phyloP scores from a whole-genome alignment of 2,113 vertebrate species.

The Gymnocephalus cernua region DNA sequence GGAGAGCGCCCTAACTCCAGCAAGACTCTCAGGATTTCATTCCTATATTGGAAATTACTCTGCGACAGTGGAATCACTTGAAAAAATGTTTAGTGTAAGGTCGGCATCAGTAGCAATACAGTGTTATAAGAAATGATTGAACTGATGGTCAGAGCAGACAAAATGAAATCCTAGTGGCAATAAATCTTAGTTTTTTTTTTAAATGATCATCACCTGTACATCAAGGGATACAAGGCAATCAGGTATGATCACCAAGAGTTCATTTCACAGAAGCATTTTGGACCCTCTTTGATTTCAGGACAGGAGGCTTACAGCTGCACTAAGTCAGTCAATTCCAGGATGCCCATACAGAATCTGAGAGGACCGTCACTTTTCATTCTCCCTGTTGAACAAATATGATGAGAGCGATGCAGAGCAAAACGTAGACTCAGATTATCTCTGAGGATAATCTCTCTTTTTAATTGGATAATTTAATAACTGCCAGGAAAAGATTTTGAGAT shows the following conservation, averaged over 20 bases:
- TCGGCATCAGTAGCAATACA: neutral
- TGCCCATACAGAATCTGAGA: neutral
- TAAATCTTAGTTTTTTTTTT: neutral
- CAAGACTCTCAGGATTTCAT: too few relatives aligned
- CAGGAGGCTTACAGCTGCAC: neutral
- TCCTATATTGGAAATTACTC: too few relatives aligned
- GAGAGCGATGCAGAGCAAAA: constrained; percentile 16
- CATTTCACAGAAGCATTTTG: neutral
- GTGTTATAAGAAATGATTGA: neutral
- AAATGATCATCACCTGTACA: neutral
- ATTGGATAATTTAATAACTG: constrained; percentile 55
- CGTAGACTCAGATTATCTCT: constrained; percentile 38
- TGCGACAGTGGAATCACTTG: too few relatives aligned
- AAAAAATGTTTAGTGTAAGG: too few relatives aligned
- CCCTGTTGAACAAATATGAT: constrained; percentile 11
- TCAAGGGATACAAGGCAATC: neutral
- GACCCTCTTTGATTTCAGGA: neutral
- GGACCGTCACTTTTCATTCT: constrained; percentile 40
- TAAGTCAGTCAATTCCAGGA: neutral
- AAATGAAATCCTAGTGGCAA: neutral
- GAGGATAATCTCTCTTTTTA: constrained; percentile 56
- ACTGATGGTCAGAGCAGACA: neutral
- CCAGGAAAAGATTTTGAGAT: constrained; percentile 41
- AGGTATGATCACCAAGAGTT: too few relatives aligned
- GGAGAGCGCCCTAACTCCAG: too few relatives aligned